These are phyloP conservation scores for Rousettus madagascariensis DNA, from an alignment of 2,797 vertebrate genomes.

Conservation along the genomic window DNA sequence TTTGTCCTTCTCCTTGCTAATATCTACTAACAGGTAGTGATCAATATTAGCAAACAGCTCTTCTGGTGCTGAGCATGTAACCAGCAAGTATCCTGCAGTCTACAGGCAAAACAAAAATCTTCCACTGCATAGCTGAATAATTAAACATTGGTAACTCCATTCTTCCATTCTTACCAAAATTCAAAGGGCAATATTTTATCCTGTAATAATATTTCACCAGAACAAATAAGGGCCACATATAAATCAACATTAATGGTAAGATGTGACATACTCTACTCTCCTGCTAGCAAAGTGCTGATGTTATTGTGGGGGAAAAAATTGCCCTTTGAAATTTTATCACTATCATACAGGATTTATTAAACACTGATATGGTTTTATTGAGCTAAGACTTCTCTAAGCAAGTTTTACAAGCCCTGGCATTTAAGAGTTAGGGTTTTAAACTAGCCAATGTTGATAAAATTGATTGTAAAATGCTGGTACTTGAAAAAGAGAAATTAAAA, in stretches of 20 bases:
- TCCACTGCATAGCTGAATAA: not conserved
- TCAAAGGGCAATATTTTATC: not conserved
- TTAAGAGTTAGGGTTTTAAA: slow-evolving; percentile 49
- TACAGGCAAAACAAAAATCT: not conserved
- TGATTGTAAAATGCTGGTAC: slow-evolving; percentile 50
- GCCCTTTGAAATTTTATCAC: slow-evolving; percentile 44
- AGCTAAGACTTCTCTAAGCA: slow-evolving; percentile 26
- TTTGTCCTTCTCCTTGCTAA: not conserved
- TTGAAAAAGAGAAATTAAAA: slow-evolving; percentile 22
- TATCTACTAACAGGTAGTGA: not conserved
- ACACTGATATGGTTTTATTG: slow-evolving; percentile 45
- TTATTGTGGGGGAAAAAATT: not conserved
- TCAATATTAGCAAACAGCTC: slow-evolving; percentile 23
- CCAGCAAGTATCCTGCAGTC: not conserved
- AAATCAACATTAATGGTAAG: not conserved
- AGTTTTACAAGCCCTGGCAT: slow-evolving; percentile 63
- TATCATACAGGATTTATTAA: slow-evolving; percentile 45
- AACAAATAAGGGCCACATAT: not conserved
- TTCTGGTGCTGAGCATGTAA: not conserved
- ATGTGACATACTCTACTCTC: not conserved
- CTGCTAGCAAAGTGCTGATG: not conserved
- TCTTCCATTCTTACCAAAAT: not conserved
- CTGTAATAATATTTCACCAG: not conserved
- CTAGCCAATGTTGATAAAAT: slow-evolving; percentile 6
- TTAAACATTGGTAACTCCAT: not conserved